These are phyloP conservation scores for Aethes cnicana DNA, from an alignment of 2,888 invertebrate genomes.

Conservation along the genomic window DNA sequence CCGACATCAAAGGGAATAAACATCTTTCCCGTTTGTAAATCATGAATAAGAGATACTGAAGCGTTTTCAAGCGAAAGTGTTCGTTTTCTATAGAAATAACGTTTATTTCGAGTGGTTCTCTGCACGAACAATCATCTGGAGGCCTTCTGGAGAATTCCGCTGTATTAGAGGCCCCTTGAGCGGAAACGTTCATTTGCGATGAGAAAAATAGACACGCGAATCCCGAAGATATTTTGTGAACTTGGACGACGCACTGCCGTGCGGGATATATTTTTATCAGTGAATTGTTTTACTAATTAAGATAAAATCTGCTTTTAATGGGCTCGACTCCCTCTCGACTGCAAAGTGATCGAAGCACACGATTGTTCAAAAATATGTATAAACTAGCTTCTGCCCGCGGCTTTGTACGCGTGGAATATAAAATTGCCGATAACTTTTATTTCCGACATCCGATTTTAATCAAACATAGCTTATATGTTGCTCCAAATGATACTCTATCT, in stretches of 20 bases:
- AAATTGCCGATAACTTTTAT: too few species aligned
- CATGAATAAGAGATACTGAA: neutral
- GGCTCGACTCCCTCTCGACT: too few species aligned
- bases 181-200: neutral
- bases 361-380: too few species aligned
- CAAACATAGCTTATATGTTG: too few species aligned
- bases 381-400: too few species aligned
- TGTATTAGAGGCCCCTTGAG: constrained; percentile 1
- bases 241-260: neutral
- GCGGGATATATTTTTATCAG: too few species aligned
- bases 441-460: too few species aligned
- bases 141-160: neutral
- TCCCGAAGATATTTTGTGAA: neutral
- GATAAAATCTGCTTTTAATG: too few species aligned
- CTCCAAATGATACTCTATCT: too few species aligned
- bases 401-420: too few species aligned
- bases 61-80: neutral
- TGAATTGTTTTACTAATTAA: too few species aligned
- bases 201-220: neutral
- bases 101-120: neutral
- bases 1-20: neutral
- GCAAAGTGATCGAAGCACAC: too few species aligned
- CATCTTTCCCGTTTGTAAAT: neutral
- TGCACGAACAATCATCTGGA: constrained; percentile 1
- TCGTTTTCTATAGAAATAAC: constrained; percentile 4